Base-by-base conservation (phyloP, 1,140 invertebrate species). In the Dufourea novaeangliae region DNA sequence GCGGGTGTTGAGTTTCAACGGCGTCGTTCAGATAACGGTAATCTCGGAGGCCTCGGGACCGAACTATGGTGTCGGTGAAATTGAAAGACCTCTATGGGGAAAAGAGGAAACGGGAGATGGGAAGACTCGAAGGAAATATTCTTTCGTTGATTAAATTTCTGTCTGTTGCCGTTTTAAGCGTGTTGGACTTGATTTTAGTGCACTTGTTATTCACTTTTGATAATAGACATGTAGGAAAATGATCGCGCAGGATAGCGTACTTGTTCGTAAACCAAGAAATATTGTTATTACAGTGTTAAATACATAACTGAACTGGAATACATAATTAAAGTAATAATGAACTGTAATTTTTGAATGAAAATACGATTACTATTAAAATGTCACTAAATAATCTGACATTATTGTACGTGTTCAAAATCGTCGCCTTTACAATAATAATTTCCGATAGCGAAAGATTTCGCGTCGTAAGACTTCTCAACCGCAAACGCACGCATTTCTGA, bases 21-120 rank as follows among this genome's bases (percentile, higher is more conserved):
- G 66, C 73, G 74, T 61, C 71, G 82, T 76, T 76, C 77, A 79
- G 81, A 84, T 84, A 84, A 83, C 82, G 81, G 81, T 76, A 83
- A 84, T 84, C 82, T 79, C 66, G 63, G 77, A 83, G 82, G 67
- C 67, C 56, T 66, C n/a, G 39, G 62, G 70, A 64, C 25, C 54
- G 29, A 20, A 41, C 62, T 46, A 82, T 54, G 61, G 56, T 54
- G 71, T 56, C 62, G 54, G 39, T 52, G 70, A 71, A 83, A 83
- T 83, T 82, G 80, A 83, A 82, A 82, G 80, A 82, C 50, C 66
- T 56, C 68, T 46, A 64, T 69, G 62, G 61, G 14, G 61, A 54
- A 46, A 10, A 32, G 17, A 29, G n/a, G 34, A 27, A 54, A 37
- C 69, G 56, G 5, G 70, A 27, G 0, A n/a, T 52, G 20, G 32